phyloP scores from a whole-genome alignment of 2,888 invertebrate genomes.

The Euproctis similis region DNA sequence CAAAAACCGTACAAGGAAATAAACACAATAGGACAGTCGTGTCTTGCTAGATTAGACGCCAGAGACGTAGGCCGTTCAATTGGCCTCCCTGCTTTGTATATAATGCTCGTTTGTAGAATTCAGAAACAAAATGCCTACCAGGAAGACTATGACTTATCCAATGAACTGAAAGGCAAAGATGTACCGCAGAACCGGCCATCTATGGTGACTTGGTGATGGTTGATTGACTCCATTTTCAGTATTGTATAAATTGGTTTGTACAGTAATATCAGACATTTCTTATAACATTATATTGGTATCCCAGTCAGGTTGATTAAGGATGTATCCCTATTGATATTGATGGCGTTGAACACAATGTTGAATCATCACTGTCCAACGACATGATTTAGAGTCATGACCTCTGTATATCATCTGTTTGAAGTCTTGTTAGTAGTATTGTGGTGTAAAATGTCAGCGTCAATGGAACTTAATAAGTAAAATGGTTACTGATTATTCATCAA shows the following conservation, averaged over 20 bases:
- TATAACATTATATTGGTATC: slow-evolving; percentile 18
- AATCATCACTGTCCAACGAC: slow-evolving; percentile 29
- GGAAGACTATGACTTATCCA: slow-evolving; percentile 63
- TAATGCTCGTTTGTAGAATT: slow-evolving; percentile 69
- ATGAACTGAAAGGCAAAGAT: slow-evolving; percentile 48
- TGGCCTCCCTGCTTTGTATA: slow-evolving; percentile 67
- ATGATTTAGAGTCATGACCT: slow-evolving; percentile 38
- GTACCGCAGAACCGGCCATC: slow-evolving; percentile 39
- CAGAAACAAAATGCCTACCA: slow-evolving; percentile 58
- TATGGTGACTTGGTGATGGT: slow-evolving; percentile 47
- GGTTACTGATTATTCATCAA: background rate
- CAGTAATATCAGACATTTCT: slow-evolving; percentile 23
- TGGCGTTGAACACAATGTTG: slow-evolving; percentile 32
- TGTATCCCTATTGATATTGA: slow-evolving; percentile 18
- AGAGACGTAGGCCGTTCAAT: slow-evolving; percentile 56
- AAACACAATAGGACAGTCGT: slow-evolving; percentile 71
- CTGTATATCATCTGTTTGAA: slow-evolving; percentile 34
- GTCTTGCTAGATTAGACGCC: slow-evolving; percentile 65
- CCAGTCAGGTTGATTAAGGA: slow-evolving; percentile 17
- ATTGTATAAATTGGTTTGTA: slow-evolving; percentile 41
- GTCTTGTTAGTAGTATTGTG: slow-evolving; percentile 53
- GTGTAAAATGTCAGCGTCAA: slow-evolving; percentile 26
- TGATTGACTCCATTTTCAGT: slow-evolving; percentile 55
- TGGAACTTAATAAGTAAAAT: slow-evolving; percentile 1
- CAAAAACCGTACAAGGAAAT: slow-evolving; percentile 69